Percentiles rank a stretch among this genome's conserved stretches.
phyloP scores from a whole-genome alignment of 2,888 invertebrate species.

The Esperia sulphurella region DNA sequence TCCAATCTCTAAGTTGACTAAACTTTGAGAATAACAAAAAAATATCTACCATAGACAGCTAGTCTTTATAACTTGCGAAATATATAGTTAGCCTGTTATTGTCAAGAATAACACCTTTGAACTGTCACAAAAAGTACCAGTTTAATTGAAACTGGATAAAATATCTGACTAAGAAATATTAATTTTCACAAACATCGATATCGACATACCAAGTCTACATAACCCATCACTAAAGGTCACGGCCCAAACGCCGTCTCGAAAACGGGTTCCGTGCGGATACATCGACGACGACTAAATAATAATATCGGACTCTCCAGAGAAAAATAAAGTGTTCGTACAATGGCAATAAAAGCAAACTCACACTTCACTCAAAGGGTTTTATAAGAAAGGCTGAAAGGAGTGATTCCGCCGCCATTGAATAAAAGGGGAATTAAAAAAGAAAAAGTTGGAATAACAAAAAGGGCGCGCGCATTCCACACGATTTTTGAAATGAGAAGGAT shows the following conservation, averaged over 20 bases:
- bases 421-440: constrained; percentile 26
- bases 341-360: constrained; percentile 37
- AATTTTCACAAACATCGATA: constrained; percentile 21
- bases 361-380: constrained; percentile 33
- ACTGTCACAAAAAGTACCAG: too few species aligned
- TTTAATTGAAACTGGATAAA: too few species aligned
- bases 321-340: constrained; percentile 43
- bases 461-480: constrained; percentile 31
- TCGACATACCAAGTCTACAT: constrained; percentile 23
- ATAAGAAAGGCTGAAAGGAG: constrained; percentile 24
- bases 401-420: constrained; percentile 29
- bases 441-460: constrained; percentile 23
- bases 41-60: too few species aligned
- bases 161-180: too few species aligned
- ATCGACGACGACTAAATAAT: constrained; percentile 55
- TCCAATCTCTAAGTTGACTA: too few species aligned
- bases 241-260: constrained; percentile 61
- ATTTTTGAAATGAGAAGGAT: constrained; percentile 45
- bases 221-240: constrained; percentile 64
- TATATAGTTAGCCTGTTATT: too few species aligned
- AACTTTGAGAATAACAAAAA: too few species aligned
- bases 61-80: too few species aligned
- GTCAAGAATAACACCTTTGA: too few species aligned
- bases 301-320: constrained; percentile 46
- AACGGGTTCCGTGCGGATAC: constrained; percentile 63